Evolutionary conservation across 2,888 invertebrate species (phyloP), one percentile per base, ranked within the genome.

Genomic region (Neria commutata): DNA sequence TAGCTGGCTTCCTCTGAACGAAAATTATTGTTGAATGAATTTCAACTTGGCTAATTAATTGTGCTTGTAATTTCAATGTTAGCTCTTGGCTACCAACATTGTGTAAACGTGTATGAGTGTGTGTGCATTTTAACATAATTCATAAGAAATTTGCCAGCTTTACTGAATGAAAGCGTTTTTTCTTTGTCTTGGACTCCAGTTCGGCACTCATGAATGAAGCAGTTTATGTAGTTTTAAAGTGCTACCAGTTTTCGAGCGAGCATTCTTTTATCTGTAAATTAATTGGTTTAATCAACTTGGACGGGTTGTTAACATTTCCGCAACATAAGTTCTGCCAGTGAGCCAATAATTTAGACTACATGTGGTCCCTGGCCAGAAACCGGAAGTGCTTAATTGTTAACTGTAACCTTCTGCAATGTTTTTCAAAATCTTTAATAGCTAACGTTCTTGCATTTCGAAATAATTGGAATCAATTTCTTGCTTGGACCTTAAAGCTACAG

Each of bases 261-360:
- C 37, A n/a, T 37, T 14, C 4, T 37, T 37, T 14, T 19, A 4
- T n/a, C n/a, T n/a, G n/a, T n/a, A 42, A 6, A 42, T 42, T 42
- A 42, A 42, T 42, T 42, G 21, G 42, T 42, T 42, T 19, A 42
- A 42, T 42, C 42, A 42, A 42, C 42, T 21, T 37, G 37, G 6
- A 4, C 4, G 14, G 11, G 37, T n/a, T 4, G 37, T n/a, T 17
- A 42, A 42, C 42, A 42, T 21, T 19, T 42, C 42, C 42, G 17
- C 5, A 42, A 42, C 42, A 42, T 42, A n/a, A n/a, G n/a, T n/a
- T n/a, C n/a, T n/a, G n/a, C n/a, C n/a, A n/a, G n/a, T n/a, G n/a
- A n/a, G n/a, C n/a, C n/a, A n/a, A n/a, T n/a, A n/a, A n/a, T n/a
- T n/a, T n/a, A n/a, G n/a, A n/a, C n/a, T n/a, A n/a, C n/a, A n/a